A percentile compares a stretch with the other conserved stretches of the same genome.
phyloP scores from a whole-genome alignment of 2,113 vertebrate genomes.

The Prunella himalayana region DNA sequence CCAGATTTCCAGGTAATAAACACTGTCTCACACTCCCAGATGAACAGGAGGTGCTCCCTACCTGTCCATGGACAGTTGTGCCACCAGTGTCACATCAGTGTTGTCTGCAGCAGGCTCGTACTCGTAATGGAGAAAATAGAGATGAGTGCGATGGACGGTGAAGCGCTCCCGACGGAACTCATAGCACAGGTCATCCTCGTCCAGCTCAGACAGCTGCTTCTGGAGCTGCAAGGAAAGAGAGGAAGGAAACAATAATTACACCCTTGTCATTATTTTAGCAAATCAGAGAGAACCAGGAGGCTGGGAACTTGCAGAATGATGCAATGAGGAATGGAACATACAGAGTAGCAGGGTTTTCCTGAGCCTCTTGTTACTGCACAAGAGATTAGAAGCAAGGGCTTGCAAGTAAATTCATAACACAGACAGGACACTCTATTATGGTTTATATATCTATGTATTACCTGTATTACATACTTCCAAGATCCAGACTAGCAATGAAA shows the following conservation, averaged over 20 bases:
- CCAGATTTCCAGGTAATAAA: not conserved
- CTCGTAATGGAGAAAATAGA: conserved; percentile 96
- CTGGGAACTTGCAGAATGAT: not conserved
- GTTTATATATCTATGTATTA: not conserved
- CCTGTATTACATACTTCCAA: not conserved
- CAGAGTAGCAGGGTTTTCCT: not conserved
- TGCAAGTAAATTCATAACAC: not conserved
- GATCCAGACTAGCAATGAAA: not conserved
- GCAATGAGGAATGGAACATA: not conserved
- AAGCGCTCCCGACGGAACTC: conserved; percentile 95
- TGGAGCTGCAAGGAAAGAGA: conserved; percentile 81
- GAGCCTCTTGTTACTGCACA: not conserved
- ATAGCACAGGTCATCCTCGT: conserved; percentile 95
- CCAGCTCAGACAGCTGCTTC: conserved; percentile 93
- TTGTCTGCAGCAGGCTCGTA: conserved; percentile 81
- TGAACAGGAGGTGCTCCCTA: conserved; percentile 22
- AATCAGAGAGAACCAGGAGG: not conserved
- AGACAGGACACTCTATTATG: not conserved
- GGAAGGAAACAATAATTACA: not conserved
- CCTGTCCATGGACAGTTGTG: conserved; percentile 99
- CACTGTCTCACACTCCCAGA: rapidly evolving
- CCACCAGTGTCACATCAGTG: conserved; percentile 92
- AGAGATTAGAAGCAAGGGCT: not conserved
- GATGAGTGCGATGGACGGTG: conserved; percentile 94
- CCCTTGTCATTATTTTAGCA: not conserved